A percentile compares a stretch with the other conserved stretches of the same genome.
phyloP scores from a whole-genome alignment of 2,888 invertebrate species.

The Drosophila macrospina region DNA sequence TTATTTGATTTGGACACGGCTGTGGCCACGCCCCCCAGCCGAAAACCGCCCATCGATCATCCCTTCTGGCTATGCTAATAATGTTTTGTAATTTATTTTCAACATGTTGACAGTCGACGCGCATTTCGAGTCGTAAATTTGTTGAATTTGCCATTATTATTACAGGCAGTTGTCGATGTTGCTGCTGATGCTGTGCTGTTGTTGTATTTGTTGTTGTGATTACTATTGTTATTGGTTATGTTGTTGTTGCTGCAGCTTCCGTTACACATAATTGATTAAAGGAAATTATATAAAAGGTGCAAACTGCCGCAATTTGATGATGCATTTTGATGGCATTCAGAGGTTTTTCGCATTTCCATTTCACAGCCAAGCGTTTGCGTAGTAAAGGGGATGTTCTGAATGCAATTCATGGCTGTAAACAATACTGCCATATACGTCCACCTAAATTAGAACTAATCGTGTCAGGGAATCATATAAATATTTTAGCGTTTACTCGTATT shows the following conservation, averaged over 20 bases:
- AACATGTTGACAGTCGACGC: slow-evolving; percentile 74
- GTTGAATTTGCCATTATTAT: slow-evolving; percentile 61
- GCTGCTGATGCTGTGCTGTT: slow-evolving; percentile 27
- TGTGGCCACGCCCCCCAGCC: slow-evolving; percentile 36
- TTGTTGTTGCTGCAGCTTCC: slow-evolving; percentile 37
- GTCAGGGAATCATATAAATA: background rate
- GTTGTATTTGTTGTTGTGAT: slow-evolving; percentile 18
- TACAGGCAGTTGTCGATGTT: slow-evolving; percentile 43
- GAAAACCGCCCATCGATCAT: slow-evolving; percentile 52
- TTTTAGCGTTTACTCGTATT: background rate
- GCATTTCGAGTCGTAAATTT: slow-evolving; percentile 68
- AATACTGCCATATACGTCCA: slow-evolving; percentile 6
- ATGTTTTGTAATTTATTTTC: slow-evolving; percentile 76
- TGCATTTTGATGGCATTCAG: slow-evolving; percentile 58
- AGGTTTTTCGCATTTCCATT: slow-evolving; percentile 43
- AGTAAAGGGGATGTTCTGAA: background rate
- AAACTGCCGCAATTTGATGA: slow-evolving; percentile 66
- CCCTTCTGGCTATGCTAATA: slow-evolving; percentile 69
- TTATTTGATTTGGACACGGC: slow-evolving; percentile 62
- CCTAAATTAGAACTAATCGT: slow-evolving; percentile 3
- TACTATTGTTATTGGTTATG: slow-evolving; percentile 3
- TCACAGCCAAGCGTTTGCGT: slow-evolving; percentile 14
- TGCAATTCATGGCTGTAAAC: slow-evolving; percentile 6
- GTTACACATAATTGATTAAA: slow-evolving; percentile 73
- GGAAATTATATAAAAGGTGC: slow-evolving; percentile 73